These are phyloP conservation scores for Cossypha niveicapilla DNA, from an alignment of 2,797 vertebrate species.

Conservation along the genomic window DNA sequence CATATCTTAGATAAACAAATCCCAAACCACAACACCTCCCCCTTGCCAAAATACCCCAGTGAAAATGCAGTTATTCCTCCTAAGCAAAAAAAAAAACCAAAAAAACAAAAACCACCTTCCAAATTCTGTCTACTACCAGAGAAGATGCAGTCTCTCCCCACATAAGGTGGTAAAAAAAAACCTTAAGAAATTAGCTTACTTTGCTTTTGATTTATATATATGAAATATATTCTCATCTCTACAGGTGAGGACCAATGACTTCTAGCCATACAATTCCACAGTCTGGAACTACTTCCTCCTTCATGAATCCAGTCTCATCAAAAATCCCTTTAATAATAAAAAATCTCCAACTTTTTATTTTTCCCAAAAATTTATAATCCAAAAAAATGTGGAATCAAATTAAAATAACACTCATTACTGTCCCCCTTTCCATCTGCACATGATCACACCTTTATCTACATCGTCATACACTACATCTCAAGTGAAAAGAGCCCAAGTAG, in stretches of 20 bases:
- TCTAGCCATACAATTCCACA: not conserved
- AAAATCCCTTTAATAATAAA: not conserved
- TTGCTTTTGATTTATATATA: not conserved
- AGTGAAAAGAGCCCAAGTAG: not conserved
- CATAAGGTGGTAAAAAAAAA: not conserved
- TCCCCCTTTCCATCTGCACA: not conserved
- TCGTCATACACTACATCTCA: not conserved
- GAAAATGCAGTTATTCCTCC: not conserved
- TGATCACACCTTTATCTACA: not conserved
- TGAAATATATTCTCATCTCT: not conserved
- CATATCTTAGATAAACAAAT: too few species aligned
- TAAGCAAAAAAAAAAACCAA: too few species aligned
- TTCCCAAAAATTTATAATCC: not conserved
- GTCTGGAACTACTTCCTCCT: not conserved
- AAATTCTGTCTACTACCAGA: not conserved
- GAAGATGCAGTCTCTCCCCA: not conserved
- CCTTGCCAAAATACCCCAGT: rapidly evolving
- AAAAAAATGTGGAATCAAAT: not conserved
- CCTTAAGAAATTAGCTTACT: not conserved
- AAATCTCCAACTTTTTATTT: rapidly evolving
- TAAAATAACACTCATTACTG: not conserved
- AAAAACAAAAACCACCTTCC: not conserved
- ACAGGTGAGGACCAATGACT: not conserved
- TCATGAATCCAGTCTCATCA: not conserved
- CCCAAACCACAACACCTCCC: not conserved